phyloP scores from a whole-genome alignment of 2,888 invertebrate genomes.

The Drosophila emarginata region DNA sequence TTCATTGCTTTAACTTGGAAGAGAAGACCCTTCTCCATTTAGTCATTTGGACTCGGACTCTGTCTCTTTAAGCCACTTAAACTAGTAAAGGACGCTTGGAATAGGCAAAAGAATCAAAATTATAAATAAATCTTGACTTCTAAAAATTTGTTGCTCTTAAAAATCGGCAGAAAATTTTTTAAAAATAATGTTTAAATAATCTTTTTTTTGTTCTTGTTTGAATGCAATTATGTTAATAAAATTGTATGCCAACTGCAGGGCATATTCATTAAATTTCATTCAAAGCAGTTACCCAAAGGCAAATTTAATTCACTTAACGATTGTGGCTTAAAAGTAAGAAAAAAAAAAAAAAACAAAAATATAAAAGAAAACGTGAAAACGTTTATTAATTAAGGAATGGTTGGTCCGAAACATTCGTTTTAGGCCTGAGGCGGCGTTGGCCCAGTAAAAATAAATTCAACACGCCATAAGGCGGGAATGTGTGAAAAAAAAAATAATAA shows the following conservation, averaged over 20 bases:
- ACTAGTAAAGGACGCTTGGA: too few relatives aligned
- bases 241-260: conserved; percentile 48
- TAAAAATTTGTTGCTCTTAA: too few relatives aligned
- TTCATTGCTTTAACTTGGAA: not conserved
- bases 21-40: too few relatives aligned
- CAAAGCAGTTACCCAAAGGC: conserved; percentile 40
- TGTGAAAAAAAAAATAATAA: conserved; percentile 43
- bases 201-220: conserved; percentile 18
- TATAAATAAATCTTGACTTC: too few relatives aligned
- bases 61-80: not conserved
- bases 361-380: conserved; percentile 12
- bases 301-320: conserved; percentile 65
- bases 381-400: conserved; percentile 11
- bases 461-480: conserved; percentile 65
- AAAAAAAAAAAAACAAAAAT: conserved; percentile 50
- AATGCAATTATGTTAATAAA: conserved; percentile 50
- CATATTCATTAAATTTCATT: conserved; percentile 44
- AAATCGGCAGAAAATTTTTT: too few relatives aligned
- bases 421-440: conserved; percentile 50
- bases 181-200: not conserved
- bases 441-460: conserved; percentile 61
- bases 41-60: not conserved
- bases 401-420: conserved; percentile 9
- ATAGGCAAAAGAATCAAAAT: too few relatives aligned
- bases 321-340: conserved; percentile 25